Conservation (phyloP, 2,888 invertebrate species). For the Eupsilia transversa region DNA sequence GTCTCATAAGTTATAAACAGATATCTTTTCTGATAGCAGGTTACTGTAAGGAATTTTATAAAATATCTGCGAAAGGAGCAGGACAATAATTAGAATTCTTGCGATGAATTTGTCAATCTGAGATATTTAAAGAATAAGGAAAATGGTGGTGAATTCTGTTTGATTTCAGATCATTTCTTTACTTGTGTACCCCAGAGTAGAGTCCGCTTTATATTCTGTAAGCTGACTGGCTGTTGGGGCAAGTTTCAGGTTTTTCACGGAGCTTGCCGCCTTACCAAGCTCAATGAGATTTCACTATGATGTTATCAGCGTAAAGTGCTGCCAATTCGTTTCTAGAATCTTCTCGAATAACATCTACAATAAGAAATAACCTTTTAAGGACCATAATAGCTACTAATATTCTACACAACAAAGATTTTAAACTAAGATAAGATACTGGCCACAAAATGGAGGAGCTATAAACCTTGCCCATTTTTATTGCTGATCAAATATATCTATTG, state of each 20-base stretch:
- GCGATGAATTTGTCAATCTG: conserved; percentile 31
- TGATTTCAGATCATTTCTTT: conserved; percentile 22
- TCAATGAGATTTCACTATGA: conserved; percentile 32
- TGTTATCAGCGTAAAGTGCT: conserved; percentile 8
- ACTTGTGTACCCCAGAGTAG: neutral
- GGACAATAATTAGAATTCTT: conserved; percentile 56
- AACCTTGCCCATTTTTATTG: conserved; percentile 80
- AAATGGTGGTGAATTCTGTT: conserved; percentile 1
- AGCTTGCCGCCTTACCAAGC: conserved; percentile 7
- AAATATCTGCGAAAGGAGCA: conserved; percentile 47
- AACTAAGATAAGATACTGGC: conserved; percentile 64
- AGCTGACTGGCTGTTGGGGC: neutral
- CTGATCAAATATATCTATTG: conserved; percentile 80
- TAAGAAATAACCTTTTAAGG: neutral
- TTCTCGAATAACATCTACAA: neutral
- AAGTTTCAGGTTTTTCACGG: conserved; percentile 14
- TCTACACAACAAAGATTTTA: conserved; percentile 48
- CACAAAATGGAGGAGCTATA: conserved; percentile 74
- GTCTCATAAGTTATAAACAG: conserved; percentile 61
- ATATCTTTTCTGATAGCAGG: conserved; percentile 55
- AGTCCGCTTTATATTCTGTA: conserved; percentile 30
- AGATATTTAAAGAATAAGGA: conserved; percentile 24
- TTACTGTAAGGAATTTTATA: conserved; percentile 52
- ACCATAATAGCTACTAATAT: neutral
- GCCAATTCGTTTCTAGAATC: neutral